Percentiles rank a stretch among this genome's conserved stretches.
Conservation (phyloP, 2,113 vertebrate genomes). For the Ochotona curzoniae region DNA sequence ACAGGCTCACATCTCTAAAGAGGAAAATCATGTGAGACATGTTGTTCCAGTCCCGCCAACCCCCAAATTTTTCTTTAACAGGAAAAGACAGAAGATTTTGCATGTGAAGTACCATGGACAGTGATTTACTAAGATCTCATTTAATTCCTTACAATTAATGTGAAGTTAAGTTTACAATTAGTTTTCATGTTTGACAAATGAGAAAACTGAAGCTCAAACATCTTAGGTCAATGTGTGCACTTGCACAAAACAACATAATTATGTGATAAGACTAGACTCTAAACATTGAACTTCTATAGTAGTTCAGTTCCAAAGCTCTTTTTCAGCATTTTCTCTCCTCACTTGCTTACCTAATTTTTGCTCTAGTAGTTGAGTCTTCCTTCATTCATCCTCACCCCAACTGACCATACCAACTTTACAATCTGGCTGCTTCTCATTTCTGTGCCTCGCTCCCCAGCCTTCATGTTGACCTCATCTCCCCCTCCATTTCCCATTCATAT, state of each 20-base stretch:
- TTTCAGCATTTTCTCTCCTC: background rate
- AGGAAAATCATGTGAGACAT: conserved; percentile 7
- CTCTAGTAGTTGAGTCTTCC: background rate
- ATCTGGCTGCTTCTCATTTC: conserved; percentile 31
- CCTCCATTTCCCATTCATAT: conserved; percentile 7
- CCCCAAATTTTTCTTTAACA: background rate
- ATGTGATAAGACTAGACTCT: background rate
- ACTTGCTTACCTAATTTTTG: background rate
- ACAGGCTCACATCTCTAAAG: conserved; percentile 41
- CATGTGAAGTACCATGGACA: conserved; percentile 48
- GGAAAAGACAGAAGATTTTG: conserved; percentile 16
- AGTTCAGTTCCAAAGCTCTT: background rate
- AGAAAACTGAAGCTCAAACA: conserved; percentile 45
- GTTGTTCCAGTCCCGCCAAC: background rate
- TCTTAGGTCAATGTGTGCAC: background rate
- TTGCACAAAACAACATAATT: background rate
- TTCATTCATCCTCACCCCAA: background rate
- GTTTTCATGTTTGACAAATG: conserved; percentile 45
- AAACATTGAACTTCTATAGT: background rate
- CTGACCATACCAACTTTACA: conserved; percentile 7
- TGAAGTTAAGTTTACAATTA: background rate
- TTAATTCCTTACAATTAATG: conserved; percentile 36
- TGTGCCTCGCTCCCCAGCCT: background rate
- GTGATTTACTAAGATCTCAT: conserved; percentile 44
- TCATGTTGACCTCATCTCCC: background rate